Evolutionary conservation across 2,797 vertebrate genomes (phyloP).

Genomic region (Hemitrygon akajei): DNA sequence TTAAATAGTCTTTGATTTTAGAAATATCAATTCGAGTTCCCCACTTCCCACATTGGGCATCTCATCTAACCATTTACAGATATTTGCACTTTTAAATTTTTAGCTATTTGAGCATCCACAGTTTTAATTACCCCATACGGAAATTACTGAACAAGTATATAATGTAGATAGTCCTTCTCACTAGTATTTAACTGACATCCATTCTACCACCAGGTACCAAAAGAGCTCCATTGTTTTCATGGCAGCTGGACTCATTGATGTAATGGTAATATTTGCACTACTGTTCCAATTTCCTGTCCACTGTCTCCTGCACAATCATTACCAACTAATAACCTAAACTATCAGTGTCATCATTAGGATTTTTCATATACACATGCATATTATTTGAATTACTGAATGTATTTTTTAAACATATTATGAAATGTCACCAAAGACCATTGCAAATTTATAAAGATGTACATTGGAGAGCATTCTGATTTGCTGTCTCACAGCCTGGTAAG

Average conservation of each 20-base stretch:
- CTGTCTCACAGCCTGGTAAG: no score
- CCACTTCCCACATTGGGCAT: no score
- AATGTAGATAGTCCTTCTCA: neutral
- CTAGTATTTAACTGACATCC: neutral
- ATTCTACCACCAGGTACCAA: neutral
- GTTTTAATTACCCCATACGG: no score
- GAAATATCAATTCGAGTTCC: no score
- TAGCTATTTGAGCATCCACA: no score
- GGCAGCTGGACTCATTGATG: neutral
- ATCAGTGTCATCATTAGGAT: neutral
- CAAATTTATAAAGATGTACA: no score
- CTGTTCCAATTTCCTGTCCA: neutral
- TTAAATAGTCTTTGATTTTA: no score
- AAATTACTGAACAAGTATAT: neutral
- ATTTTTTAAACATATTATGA: neutral
- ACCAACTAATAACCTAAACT: neutral
- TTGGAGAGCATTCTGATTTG: no score
- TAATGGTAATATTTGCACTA: neutral
- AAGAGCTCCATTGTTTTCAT: neutral
- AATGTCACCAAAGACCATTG: no score
- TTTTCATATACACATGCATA: neutral
- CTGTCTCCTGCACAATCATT: neutral
- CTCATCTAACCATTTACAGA: no score
- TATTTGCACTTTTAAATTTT: no score
- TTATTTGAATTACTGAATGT: neutral